Conservation (phyloP, 2,888 invertebrate genomes). For the Liopterus haemorrhoidalis region DNA sequence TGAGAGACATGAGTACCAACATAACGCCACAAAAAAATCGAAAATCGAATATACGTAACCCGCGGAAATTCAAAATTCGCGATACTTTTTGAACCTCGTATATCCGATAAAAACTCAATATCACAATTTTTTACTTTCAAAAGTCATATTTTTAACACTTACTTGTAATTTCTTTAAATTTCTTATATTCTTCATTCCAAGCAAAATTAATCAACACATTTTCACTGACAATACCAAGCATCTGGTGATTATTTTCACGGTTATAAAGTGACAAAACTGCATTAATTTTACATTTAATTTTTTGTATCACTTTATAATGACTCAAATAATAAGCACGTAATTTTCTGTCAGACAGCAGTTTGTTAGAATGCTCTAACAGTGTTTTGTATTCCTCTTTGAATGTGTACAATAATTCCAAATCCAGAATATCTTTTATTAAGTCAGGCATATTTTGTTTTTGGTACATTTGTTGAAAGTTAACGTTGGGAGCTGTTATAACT, state of each 20-base stretch:
- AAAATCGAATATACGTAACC: too few relatives aligned
- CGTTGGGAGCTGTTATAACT: slow-evolving; percentile 37
- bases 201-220: too few relatives aligned
- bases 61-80: too few relatives aligned
- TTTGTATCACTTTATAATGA: slow-evolving; percentile 35
- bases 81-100: too few relatives aligned
- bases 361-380: slow-evolving; percentile 35
- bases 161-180: too few relatives aligned
- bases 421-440: slow-evolving; percentile 38
- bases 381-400: slow-evolving; percentile 41
- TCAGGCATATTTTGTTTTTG: slow-evolving; percentile 39
- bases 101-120: slow-evolving; percentile 1
- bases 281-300: slow-evolving; percentile 19
- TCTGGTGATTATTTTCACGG: slow-evolving; percentile 4
- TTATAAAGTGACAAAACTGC: slow-evolving; percentile 3
- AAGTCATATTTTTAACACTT: too few relatives aligned
- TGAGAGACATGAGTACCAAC: too few relatives aligned
- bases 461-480: slow-evolving; percentile 37
- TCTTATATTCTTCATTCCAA: too few relatives aligned
- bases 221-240: background rate
- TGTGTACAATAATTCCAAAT: slow-evolving; percentile 33
- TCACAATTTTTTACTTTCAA: background rate
- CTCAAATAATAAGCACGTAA: slow-evolving; percentile 38
- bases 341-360: slow-evolving; percentile 38
- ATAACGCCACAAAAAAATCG: too few relatives aligned